Conservation (phyloP, 2,113 vertebrate genomes). For the Jacana jacana region DNA sequence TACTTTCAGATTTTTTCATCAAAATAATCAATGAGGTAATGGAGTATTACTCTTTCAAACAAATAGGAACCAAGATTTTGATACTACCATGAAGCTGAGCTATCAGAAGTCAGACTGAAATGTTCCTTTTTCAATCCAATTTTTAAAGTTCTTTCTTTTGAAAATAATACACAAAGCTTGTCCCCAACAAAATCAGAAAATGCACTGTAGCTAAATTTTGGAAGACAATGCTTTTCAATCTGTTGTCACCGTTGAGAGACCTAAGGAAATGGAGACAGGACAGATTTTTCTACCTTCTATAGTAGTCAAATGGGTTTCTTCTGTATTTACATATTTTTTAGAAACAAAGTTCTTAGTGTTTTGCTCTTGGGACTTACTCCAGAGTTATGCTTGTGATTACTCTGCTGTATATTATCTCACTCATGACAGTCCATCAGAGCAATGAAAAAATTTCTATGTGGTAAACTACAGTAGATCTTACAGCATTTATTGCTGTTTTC, state of each 20-base stretch:
- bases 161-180: not conserved
- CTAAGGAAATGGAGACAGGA: not conserved
- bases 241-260: not conserved
- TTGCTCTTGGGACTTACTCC: not conserved
- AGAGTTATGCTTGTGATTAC: not conserved
- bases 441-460: not conserved
- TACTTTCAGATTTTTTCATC: not conserved
- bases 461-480: not conserved
- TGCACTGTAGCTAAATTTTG: not conserved
- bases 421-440: not conserved
- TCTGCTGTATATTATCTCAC: not conserved
- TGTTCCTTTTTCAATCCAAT: not conserved
- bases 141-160: not conserved
- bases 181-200: not conserved
- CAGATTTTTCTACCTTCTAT: not conserved
- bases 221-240: not conserved
- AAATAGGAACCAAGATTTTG: not conserved
- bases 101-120: not conserved
- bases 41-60: not conserved
- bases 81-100: not conserved
- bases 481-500: not conserved
- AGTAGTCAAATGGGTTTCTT: not conserved
- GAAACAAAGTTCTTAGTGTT: not conserved
- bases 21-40: not conserved
- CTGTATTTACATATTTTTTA: not conserved